Percentiles rank a stretch among this genome's conserved stretches.
Evolutionary conservation across 2,797 vertebrate species (phyloP).

Genomic region (Paramormyrops hopkinsi): DNA sequence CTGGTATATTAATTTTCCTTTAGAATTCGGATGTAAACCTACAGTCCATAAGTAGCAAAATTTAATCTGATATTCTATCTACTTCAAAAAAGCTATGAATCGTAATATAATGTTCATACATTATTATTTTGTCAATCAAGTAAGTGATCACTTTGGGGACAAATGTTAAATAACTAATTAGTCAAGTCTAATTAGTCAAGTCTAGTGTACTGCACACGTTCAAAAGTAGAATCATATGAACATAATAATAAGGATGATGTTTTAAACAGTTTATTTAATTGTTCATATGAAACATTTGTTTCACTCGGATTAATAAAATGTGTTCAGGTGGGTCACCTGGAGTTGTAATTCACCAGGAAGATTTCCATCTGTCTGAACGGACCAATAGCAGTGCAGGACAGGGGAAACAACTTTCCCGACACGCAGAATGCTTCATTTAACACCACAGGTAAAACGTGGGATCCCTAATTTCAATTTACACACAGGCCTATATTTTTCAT

Average conservation of each 20-base stretch:
- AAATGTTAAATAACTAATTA: not conserved
- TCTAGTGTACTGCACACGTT: not conserved
- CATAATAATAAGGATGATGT: not conserved
- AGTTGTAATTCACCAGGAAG: not conserved
- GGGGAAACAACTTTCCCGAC: not conserved
- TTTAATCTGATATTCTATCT: not conserved
- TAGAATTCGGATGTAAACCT: not conserved
- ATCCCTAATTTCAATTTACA: not conserved
- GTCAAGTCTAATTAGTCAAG: not conserved
- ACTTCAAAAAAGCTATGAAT: not conserved
- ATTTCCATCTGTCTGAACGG: not conserved
- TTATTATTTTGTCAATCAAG: not conserved
- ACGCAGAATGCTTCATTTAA: not conserved
- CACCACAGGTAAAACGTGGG: not conserved
- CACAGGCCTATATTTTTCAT: not conserved
- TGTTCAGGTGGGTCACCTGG: not conserved
- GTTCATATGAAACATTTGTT: not conserved
- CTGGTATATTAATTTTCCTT: not conserved
- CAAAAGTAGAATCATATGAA: not conserved
- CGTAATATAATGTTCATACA: not conserved
- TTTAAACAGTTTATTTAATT: not conserved
- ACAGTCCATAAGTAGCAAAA: not conserved
- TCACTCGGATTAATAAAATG: not conserved
- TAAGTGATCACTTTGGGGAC: not conserved
- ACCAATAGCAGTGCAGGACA: not conserved